phyloP scores from a whole-genome alignment of 2,113 vertebrate genomes.

The Loxodonta africana region DNA sequence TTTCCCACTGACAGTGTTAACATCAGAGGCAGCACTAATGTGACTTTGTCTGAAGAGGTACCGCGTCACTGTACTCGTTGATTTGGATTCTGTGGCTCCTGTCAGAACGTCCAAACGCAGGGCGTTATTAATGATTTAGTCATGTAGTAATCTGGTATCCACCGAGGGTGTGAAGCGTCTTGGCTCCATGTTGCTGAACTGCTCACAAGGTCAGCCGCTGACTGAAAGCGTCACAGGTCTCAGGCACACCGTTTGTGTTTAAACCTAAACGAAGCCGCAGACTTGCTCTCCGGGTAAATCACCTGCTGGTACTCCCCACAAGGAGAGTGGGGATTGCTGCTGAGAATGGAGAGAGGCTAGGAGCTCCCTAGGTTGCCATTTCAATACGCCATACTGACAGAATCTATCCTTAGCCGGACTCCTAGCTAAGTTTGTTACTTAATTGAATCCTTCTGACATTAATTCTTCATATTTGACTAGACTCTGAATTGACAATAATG shows the following conservation, averaged over 20 bases:
- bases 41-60: slow-evolving; percentile 24
- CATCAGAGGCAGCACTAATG: not conserved
- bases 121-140: not conserved
- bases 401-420: not conserved
- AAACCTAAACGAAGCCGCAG: not conserved
- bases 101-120: not conserved
- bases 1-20: slow-evolving; percentile 31
- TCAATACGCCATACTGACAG: not conserved
- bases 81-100: slow-evolving; percentile 49
- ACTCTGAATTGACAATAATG: not conserved
- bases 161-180: not conserved
- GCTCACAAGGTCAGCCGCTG: not conserved
- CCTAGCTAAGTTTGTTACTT: not conserved
- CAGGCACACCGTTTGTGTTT: not conserved
- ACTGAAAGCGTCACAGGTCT: not conserved
- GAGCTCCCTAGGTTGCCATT: not conserved
- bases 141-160: not conserved
- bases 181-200: not conserved
- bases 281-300: not conserved
- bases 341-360: not conserved
- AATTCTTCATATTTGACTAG: not conserved
- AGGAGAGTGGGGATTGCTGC: not conserved
- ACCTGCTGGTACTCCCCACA: not conserved
- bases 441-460: not conserved
- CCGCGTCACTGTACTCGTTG: not conserved